Evolutionary conservation across 2,888 invertebrate species (phyloP).

Genomic region (Hecatera dysodea): DNA sequence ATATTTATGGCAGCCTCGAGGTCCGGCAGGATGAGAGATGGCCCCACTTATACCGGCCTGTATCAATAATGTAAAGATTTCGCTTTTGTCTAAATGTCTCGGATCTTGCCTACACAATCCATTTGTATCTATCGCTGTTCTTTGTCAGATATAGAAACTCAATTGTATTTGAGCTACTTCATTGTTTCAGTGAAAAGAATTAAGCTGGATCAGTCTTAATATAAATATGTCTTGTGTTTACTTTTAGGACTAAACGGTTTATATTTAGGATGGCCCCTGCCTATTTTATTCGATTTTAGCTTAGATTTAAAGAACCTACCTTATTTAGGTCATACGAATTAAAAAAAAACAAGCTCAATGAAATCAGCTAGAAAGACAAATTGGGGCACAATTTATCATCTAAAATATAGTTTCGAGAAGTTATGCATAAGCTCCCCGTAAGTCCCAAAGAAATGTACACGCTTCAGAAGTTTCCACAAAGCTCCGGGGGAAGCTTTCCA

Average conservation of each 20-base stretch:
- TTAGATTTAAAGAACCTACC: not conserved
- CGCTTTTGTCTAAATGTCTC: slow-evolving; percentile 61
- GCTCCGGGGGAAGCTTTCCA: slow-evolving; percentile 40
- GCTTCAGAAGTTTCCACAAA: slow-evolving; percentile 53
- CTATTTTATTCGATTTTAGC: not conserved
- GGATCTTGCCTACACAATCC: slow-evolving; percentile 65
- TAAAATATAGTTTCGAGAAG: slow-evolving; percentile 36
- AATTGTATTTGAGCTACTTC: slow-evolving; percentile 42
- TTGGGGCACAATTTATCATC: not conserved
- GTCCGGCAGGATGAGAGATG: slow-evolving; percentile 52
- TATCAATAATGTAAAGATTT: slow-evolving; percentile 68
- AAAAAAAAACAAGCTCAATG: too few species aligned
- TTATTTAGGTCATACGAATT: not conserved
- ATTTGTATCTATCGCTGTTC: slow-evolving; percentile 54
- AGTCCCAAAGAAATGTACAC: slow-evolving; percentile 52
- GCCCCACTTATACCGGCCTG: slow-evolving; percentile 55
- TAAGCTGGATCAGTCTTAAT: slow-evolving; percentile 3
- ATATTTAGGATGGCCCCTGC: not conserved
- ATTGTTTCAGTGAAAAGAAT: slow-evolving; percentile 9
- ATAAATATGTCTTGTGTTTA: slow-evolving; percentile 9
- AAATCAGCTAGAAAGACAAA: not conserved
- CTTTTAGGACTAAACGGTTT: not conserved
- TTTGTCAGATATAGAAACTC: slow-evolving; percentile 60
- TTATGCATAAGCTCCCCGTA: slow-evolving; percentile 39
- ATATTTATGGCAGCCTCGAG: slow-evolving; percentile 56